These are phyloP conservation scores for Pelodytes ibericus DNA, from an alignment of 2,797 vertebrate genomes.

Conservation along the genomic window DNA sequence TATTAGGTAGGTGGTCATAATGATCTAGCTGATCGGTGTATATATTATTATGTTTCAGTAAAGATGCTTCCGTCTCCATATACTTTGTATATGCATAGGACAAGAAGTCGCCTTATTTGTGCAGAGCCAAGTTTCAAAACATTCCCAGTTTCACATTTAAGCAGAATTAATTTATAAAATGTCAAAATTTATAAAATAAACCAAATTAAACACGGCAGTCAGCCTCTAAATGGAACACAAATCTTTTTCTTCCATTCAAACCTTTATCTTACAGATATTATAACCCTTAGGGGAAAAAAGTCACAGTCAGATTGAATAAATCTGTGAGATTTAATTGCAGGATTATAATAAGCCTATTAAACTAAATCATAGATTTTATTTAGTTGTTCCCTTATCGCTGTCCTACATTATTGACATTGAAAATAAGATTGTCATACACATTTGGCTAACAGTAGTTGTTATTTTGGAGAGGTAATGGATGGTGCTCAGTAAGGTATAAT, in stretches of 20 bases:
- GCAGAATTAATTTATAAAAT: too few species aligned
- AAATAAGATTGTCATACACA: slow-evolving; percentile 57
- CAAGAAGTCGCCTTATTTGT: too few species aligned
- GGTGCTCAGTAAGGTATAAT: too few species aligned
- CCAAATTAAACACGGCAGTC: too few species aligned
- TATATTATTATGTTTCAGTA: too few species aligned
- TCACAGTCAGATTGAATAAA: slow-evolving; percentile 64
- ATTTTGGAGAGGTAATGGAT: slow-evolving; percentile 4
- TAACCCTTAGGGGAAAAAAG: slow-evolving; percentile 60
- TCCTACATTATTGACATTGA: slow-evolving; percentile 51
- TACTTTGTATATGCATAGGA: too few species aligned
- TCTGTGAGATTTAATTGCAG: slow-evolving; percentile 59
- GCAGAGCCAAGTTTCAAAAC: too few species aligned
- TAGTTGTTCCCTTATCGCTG: slow-evolving; percentile 55
- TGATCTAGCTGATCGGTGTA: too few species aligned
- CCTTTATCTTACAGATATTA: slow-evolving; percentile 56
- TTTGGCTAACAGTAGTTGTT: slow-evolving; percentile 16
- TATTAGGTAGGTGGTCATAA: too few species aligned
- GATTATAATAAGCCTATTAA: slow-evolving; percentile 61
- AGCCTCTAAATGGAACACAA: slow-evolving; percentile 18
- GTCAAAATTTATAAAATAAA: not conserved
- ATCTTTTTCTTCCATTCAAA: slow-evolving; percentile 53
- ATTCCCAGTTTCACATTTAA: too few species aligned
- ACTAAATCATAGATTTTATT: slow-evolving; percentile 57
- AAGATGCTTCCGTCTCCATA: too few species aligned